Evolutionary conservation across 2,888 invertebrate species (phyloP).

Genomic region (Globia sparganii): DNA sequence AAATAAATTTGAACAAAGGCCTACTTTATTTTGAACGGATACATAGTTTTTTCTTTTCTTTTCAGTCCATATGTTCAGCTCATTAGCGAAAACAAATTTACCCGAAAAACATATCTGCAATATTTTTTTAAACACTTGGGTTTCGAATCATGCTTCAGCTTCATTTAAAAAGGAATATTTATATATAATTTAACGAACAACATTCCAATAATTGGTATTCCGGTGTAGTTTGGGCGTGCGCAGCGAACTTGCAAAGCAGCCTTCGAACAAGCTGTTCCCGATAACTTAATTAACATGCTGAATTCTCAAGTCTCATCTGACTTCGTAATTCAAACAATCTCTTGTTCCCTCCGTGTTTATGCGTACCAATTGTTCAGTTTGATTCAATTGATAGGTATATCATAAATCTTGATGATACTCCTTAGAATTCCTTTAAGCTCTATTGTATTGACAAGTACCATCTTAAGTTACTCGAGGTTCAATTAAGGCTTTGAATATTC

Average conservation of each 20-base stretch:
- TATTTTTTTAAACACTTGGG: not conserved
- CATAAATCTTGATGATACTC: conserved; percentile 34
- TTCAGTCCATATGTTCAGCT: not conserved
- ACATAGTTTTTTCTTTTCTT: conserved; percentile 1
- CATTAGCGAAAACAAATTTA: conserved; percentile 1
- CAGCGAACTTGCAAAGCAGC: conserved; percentile 68
- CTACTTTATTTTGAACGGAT: conserved; percentile 18
- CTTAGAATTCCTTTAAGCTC: conserved; percentile 11
- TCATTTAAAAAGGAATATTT: conserved; percentile 38
- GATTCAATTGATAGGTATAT: conserved; percentile 42
- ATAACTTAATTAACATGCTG: conserved; percentile 80
- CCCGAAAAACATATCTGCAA: not conserved
- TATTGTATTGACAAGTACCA: conserved; percentile 32
- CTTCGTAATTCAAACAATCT: conserved; percentile 74
- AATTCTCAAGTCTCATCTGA: conserved; percentile 75
- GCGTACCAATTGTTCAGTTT: conserved; percentile 61
- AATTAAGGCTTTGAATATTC: conserved; percentile 1
- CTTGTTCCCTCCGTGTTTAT: conserved; percentile 60
- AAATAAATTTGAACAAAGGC: conserved; percentile 36
- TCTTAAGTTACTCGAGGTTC: conserved; percentile 5
- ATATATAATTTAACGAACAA: conserved; percentile 33
- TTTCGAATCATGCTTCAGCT: not conserved
- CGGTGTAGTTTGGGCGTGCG: conserved; percentile 60
- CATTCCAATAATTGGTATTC: conserved; percentile 71
- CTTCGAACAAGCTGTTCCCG: conserved; percentile 72